Base-by-base conservation (phyloP, 2,113 vertebrate species). In the Myocastor coypus region DNA sequence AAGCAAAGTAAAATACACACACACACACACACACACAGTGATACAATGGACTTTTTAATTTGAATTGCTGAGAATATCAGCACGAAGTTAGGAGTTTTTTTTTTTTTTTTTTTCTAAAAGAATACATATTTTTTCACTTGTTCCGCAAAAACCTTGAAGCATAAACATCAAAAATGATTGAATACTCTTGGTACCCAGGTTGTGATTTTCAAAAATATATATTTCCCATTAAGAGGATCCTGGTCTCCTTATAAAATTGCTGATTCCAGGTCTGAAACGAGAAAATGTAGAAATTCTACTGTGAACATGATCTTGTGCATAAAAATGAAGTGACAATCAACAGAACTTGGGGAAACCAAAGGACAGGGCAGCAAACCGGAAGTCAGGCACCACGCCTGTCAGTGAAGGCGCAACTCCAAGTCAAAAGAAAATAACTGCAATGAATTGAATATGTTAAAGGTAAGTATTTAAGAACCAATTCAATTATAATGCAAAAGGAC, bases 181-280 rank as follows among this genome's bases (percentile, higher is more conserved):
- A 86, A 88, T 13, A 91, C 28, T 86, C 78, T 26, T 55, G 19
- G 81, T 90, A n/a, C 34, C 34, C 73, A 89, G 50, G 77, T 69
- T 86, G 89, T 16, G 86, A 78, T 86, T 95, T 94, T 71, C 46
- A 69, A 90, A 84, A 64, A 80, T 40, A 89, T 42, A 37, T 82
- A 94, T 88, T 97, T 86, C 57, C 73, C 40, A 46, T 89, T 91
- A 32, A 94, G 83, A 96, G 37, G 32, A 85, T 91, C n/a, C n/a
- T 86, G 88, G 78, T 55, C 26, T 89, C 55, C 77, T 91, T 85
- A 87, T 30, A 78, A 94, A 96, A 95, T 40, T 95, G 93, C 89
- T 95, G 87, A 96, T 86, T 93, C 46, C 83, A 91, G 57, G 34
- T 61, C 52, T 94, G 52, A 61, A 82, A 78, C 14, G 85, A 52